Evolutionary conservation across 2,113 vertebrate genomes (phyloP).

Genomic region (Genyomyrus donnyi): DNA sequence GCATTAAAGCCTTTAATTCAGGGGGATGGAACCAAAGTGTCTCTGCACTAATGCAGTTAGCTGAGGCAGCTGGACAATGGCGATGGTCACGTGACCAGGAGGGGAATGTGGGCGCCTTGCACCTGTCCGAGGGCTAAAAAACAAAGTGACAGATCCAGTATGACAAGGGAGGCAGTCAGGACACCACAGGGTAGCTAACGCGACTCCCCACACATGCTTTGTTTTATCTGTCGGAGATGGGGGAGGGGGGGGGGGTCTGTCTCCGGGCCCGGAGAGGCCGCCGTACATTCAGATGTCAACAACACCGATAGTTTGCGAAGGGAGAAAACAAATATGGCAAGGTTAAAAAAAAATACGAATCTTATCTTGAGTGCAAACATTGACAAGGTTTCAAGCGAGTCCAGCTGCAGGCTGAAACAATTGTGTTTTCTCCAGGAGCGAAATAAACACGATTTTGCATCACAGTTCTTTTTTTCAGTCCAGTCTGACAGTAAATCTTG

Average conservation of each 20-base stretch:
- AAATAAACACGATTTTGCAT: not conserved
- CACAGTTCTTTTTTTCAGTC: not conserved
- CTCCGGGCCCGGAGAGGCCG: not conserved
- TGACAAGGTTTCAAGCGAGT: not conserved
- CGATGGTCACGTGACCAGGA: slow-evolving; percentile 23
- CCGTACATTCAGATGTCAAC: not conserved
- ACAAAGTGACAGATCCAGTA: not conserved
- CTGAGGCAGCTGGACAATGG: slow-evolving; percentile 11
- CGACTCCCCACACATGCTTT: not conserved
- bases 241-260: not conserved
- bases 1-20: slow-evolving; percentile 26
- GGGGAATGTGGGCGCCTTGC: not conserved
- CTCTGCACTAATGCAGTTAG: slow-evolving; percentile 25
- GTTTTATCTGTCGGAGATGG: not conserved
- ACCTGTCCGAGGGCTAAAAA: not conserved
- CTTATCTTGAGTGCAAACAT: not conserved
- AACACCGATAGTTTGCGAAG: not conserved
- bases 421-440: not conserved
- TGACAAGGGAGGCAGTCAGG: slow-evolving; percentile 6
- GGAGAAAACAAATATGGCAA: not conserved
- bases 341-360: not conserved
- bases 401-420: not conserved
- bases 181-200: not conserved
- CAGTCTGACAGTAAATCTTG: not conserved
- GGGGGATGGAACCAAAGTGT: slow-evolving; percentile 3